These are phyloP conservation scores for Melitaea athalia DNA, from an alignment of 2,888 invertebrate species.

Conservation along the genomic window DNA sequence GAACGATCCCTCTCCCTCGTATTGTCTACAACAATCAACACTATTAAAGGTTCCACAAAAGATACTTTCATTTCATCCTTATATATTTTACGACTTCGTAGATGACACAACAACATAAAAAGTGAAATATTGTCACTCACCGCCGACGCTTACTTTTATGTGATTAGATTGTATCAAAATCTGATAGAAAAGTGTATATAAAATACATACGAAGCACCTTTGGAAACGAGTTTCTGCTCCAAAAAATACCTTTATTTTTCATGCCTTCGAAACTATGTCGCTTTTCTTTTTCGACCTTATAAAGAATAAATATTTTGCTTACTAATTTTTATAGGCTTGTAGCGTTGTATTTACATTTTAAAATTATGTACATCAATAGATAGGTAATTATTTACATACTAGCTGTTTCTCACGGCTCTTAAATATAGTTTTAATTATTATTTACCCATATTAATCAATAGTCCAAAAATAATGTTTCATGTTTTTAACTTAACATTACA, in stretches of 20 bases:
- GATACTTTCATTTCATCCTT: constrained; percentile 59
- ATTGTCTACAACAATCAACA: constrained; percentile 43
- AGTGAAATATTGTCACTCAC: constrained; percentile 76
- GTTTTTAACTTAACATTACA: too few relatives aligned
- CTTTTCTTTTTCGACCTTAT: constrained; percentile 7
- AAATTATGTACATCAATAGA: background rate
- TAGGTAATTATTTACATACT: too few relatives aligned
- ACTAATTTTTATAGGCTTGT: background rate
- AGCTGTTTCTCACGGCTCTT: too few relatives aligned
- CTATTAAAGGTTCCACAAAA: constrained; percentile 67
- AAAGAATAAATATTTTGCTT: background rate
- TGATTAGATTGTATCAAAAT: constrained; percentile 72
- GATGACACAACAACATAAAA: constrained; percentile 77
- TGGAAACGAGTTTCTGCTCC: constrained; percentile 11
- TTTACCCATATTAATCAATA: too few relatives aligned
- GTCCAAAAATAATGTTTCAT: too few relatives aligned
- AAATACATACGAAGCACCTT: constrained; percentile 13
- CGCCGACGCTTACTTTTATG: constrained; percentile 66
- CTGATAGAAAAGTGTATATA: constrained; percentile 57
- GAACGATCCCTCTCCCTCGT: constrained; percentile 1
- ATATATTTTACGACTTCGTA: constrained; percentile 70
- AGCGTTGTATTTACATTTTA: background rate
- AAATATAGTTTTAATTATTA: too few relatives aligned
- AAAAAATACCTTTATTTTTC: constrained; percentile 10
- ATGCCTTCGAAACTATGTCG: constrained; percentile 5